Percentiles rank a stretch among this genome's conserved stretches.
Conservation (phyloP, 1,140 invertebrate genomes). For the Pseudobourletiella spinata region DNA sequence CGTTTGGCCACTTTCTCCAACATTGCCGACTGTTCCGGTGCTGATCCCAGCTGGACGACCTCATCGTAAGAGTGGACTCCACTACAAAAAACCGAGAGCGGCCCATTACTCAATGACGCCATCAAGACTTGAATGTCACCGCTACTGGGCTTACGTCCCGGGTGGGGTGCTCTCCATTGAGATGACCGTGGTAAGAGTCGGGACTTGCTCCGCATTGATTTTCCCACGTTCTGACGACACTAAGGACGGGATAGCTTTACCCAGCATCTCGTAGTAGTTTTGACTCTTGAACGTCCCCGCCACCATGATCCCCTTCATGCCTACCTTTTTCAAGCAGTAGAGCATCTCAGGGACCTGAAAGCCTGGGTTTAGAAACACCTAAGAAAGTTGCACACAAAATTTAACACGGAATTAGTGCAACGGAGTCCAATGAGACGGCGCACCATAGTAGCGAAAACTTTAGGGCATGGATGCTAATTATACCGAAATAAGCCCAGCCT, state of each 20-base stretch:
- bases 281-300: slow-evolving; percentile 55
- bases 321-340: slow-evolving; percentile 70
- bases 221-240: slow-evolving; percentile 16
- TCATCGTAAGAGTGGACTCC: too few species aligned
- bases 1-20: background rate
- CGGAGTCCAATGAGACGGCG: too few species aligned
- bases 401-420: too few species aligned
- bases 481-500: slow-evolving; percentile 72
- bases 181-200: slow-evolving; percentile 21
- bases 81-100: too few species aligned
- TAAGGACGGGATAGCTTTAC: slow-evolving; percentile 39
- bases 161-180: slow-evolving; percentile 12
- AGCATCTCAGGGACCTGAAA: slow-evolving; percentile 67
- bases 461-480: too few species aligned
- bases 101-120: too few species aligned
- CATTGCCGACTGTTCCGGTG: slow-evolving; percentile 10
- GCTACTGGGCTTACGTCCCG: slow-evolving; percentile 13
- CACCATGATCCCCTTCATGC: slow-evolving; percentile 60
- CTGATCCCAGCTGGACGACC: background rate
- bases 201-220: slow-evolving; percentile 8
- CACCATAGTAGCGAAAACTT: too few species aligned
- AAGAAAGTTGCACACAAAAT: too few species aligned
- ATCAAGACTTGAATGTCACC: too few species aligned
- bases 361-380: slow-evolving; percentile 76
- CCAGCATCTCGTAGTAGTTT: slow-evolving; percentile 62